These are phyloP conservation scores for Epirrita christyi DNA, from an alignment of 2,888 invertebrate genomes.

Conservation along the genomic window DNA sequence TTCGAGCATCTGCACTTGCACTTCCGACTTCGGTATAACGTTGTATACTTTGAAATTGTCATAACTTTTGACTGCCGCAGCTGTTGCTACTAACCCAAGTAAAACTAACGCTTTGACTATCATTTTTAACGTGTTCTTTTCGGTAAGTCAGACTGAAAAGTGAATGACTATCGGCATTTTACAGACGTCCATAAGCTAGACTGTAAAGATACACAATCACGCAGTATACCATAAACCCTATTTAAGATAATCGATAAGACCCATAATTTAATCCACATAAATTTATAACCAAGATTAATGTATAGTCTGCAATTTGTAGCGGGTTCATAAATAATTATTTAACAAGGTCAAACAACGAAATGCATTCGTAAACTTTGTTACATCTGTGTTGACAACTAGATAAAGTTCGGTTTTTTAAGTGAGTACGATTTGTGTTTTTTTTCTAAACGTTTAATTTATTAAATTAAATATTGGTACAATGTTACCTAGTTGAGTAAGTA, in stretches of 20 bases:
- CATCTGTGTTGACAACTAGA: no score
- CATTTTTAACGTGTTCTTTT: conserved; percentile 19
- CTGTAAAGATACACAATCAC: conserved; percentile 14
- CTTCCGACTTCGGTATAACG: conserved; percentile 67
- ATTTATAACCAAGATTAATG: neutral
- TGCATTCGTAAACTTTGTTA: no score
- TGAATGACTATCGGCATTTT: neutral
- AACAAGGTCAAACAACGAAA: neutral
- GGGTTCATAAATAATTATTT: neutral
- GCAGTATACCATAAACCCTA: conserved; percentile 4
- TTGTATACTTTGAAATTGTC: conserved; percentile 85
- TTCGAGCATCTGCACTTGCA: conserved; percentile 74
- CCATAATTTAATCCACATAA: neutral
- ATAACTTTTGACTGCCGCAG: conserved; percentile 58
- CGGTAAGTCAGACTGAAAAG: neutral
- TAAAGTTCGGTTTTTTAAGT: no score
- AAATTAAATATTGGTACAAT: no score
- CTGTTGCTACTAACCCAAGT: conserved; percentile 28
- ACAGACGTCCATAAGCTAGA: conserved; percentile 12
- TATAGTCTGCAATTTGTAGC: neutral
- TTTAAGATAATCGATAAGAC: conserved; percentile 1
- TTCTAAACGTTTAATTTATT: no score
- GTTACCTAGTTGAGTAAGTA: no score
- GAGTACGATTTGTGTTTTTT: no score
- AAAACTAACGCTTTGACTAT: conserved; percentile 33